A percentile compares a stretch with the other conserved stretches of the same genome.
phyloP scores from a whole-genome alignment of 1,140 invertebrate genomes.

The Drosophila azteca region DNA sequence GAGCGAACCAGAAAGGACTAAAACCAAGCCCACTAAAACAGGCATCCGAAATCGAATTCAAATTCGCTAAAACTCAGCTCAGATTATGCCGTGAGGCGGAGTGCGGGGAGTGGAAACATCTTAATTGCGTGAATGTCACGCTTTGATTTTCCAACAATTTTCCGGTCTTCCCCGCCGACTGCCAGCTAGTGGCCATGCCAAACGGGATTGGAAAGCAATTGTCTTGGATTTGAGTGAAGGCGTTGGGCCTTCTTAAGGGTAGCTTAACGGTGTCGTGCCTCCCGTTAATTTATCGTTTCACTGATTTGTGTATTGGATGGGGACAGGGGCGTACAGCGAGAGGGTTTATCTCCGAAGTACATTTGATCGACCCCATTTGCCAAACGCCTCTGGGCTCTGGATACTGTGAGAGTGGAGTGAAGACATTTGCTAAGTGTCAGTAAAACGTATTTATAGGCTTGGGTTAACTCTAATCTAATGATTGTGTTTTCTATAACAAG shows the following conservation, averaged over 20 bases:
- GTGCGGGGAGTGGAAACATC: conserved; percentile 19
- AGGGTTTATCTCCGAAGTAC: too few relatives aligned
- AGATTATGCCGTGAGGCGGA: conserved; percentile 9
- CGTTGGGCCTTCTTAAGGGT: conserved; percentile 48
- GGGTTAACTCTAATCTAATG: too few relatives aligned
- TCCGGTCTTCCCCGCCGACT: conserved; percentile 14
- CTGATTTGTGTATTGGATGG: conserved; percentile 50
- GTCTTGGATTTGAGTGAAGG: conserved; percentile 77
- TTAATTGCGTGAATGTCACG: conserved; percentile 77
- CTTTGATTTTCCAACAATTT: conserved; percentile 65
- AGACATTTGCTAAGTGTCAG: too few relatives aligned
- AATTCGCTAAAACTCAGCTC: conserved; percentile 49
- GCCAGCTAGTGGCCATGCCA: conserved; percentile 9
- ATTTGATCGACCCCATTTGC: too few relatives aligned
- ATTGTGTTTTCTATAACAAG: too few relatives aligned
- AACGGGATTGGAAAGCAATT: conserved; percentile 81
- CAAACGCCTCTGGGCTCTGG: too few relatives aligned
- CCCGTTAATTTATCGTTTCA: conserved; percentile 77
- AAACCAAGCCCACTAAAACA: conserved; percentile 41
- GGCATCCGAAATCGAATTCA: conserved; percentile 68
- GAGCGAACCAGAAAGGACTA: conserved; percentile 54
- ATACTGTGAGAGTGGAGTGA: too few relatives aligned
- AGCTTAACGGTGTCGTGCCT: conserved; percentile 53
- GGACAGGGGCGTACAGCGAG: neutral
- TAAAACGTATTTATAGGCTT: too few relatives aligned